A percentile compares a stretch with the other conserved stretches of the same genome.
phyloP scores from a whole-genome alignment of 2,797 vertebrate species.

The Peromyscus eremicus region DNA sequence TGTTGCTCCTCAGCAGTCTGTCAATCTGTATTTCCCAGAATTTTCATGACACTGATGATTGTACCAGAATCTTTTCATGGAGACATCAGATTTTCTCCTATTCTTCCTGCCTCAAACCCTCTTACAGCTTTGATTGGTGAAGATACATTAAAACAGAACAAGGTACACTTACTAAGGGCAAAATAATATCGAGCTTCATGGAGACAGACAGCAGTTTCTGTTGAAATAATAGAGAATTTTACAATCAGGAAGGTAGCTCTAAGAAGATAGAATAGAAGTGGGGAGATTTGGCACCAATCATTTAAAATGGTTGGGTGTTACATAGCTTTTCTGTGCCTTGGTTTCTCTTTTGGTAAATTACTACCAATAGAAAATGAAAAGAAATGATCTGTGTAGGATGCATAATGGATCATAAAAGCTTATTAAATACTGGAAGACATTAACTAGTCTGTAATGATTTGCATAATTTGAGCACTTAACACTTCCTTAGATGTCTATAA shows the following conservation, averaged over 20 bases:
- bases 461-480: neutral
- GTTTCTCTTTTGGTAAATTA: slow-evolving; percentile 1
- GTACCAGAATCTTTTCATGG: neutral
- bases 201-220: neutral
- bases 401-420: neutral
- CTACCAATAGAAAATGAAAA: neutral
- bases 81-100: neutral
- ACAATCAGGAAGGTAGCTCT: neutral
- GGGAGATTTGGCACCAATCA: neutral
- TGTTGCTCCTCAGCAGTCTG: neutral
- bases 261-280: neutral
- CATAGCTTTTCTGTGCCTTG: neutral
- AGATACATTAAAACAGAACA: neutral
- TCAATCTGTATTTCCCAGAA: neutral
- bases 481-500: neutral
- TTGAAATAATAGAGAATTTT: neutral
- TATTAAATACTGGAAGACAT: neutral
- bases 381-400: neutral
- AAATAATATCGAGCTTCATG: neutral
- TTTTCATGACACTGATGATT: neutral
- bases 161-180: neutral
- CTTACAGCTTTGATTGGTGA: neutral
- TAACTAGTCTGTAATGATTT: neutral
- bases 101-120: neutral
- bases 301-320: neutral